Percentiles rank a stretch among this genome's conserved stretches.
These are phyloP conservation scores for Sandelia bainsii DNA, from an alignment of 2,797 vertebrate species.

Conservation along the genomic window DNA sequence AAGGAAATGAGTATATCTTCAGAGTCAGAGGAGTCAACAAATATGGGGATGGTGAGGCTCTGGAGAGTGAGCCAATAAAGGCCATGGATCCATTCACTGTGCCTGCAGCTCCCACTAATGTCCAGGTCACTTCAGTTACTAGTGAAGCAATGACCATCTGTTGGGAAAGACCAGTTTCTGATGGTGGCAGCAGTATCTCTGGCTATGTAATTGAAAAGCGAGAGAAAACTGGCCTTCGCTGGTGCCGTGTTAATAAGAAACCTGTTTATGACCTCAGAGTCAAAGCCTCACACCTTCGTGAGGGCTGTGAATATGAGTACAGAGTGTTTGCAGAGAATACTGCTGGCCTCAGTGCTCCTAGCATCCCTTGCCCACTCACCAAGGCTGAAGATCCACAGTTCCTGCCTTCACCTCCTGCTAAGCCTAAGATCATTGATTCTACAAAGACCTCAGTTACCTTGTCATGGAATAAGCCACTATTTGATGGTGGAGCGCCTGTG, in stretches of 20 bases:
- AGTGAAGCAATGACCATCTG: constrained; percentile 97
- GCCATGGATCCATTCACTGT: constrained; percentile 95
- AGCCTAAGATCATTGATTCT: constrained; percentile 94
- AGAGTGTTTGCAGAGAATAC: constrained; percentile 97
- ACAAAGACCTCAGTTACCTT: constrained; percentile 91
- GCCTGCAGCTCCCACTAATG: constrained; percentile 90
- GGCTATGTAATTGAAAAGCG: constrained; percentile 97
- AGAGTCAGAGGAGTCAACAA: constrained; percentile 97
- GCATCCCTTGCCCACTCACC: constrained; percentile 88
- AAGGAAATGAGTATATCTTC: constrained; percentile 98
- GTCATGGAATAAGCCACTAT: constrained; percentile 94
- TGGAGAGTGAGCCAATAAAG: constrained; percentile 92
- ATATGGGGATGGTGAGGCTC: constrained; percentile 93
- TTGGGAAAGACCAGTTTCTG: constrained; percentile 95
- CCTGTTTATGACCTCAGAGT: constrained; percentile 98
- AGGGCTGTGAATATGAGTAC: constrained; percentile 97
- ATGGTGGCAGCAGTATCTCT: constrained; percentile 94
- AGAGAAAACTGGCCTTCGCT: constrained; percentile 95
- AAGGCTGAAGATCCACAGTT: constrained; percentile 97
- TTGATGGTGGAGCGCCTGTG: constrained; percentile 95
- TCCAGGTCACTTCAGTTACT: constrained; percentile 93
- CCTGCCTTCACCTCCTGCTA: constrained; percentile 94
- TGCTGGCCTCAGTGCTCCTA: constrained; percentile 95
- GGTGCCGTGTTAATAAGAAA: constrained; percentile 98
- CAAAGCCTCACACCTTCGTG: constrained; percentile 93